These are phyloP conservation scores for Drosophila aff. DNA, from an alignment of 1,140 invertebrate genomes.

Conservation along the genomic window DNA sequence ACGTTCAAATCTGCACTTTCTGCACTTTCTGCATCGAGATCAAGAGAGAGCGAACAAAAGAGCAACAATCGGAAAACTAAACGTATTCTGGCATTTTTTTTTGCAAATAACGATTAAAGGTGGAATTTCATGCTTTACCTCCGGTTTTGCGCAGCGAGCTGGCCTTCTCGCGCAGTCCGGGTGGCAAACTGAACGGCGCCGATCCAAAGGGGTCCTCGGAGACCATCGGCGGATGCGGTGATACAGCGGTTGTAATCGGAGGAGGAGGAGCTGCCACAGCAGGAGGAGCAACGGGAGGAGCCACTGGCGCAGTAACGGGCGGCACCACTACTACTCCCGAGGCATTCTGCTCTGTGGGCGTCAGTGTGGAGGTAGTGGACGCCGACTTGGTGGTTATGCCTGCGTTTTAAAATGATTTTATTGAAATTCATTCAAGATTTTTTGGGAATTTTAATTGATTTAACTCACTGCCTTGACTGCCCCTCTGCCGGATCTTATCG, in stretches of 20 bases:
- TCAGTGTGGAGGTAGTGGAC: constrained; percentile 80
- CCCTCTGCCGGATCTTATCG: constrained; percentile 92
- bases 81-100: constrained; percentile 71
- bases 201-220: constrained; percentile 92
- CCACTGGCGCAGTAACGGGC: not conserved
- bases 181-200: constrained; percentile 91
- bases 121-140: constrained; percentile 88
- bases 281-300: constrained; percentile 3
- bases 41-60: constrained; percentile 79
- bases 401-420: constrained; percentile 3
- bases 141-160: constrained; percentile 86
- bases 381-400: constrained; percentile 83
- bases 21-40: constrained; percentile 79
- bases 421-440: too few relatives aligned
- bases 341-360: constrained; percentile 76
- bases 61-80: constrained; percentile 83
- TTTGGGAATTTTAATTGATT: not conserved
- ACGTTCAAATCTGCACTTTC: constrained; percentile 75
- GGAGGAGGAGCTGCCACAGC: constrained; percentile 70
- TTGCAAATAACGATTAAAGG: constrained; percentile 55
- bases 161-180: constrained; percentile 87
- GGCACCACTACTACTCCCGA: not conserved
- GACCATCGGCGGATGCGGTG: constrained; percentile 68
- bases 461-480: constrained; percentile 91
- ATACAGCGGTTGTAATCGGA: constrained; percentile 30